A percentile compares a stretch with the other conserved stretches of the same genome.
These are phyloP conservation scores for Uropsilus gracilis DNA, from an alignment of 2,113 vertebrate species.

Conservation along the genomic window DNA sequence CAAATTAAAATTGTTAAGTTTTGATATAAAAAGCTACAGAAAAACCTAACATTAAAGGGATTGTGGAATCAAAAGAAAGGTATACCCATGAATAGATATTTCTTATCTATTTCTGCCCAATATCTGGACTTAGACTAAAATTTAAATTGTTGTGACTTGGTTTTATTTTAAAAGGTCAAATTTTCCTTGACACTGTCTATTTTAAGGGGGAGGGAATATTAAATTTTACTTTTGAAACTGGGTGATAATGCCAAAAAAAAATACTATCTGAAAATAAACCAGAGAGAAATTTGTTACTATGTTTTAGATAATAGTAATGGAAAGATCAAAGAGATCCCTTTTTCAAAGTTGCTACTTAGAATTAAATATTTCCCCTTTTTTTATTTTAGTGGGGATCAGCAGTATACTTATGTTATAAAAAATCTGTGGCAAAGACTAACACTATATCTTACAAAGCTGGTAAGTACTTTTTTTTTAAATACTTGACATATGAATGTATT, in stretches of 20 bases:
- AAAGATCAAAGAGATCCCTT: background rate
- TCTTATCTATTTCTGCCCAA: constrained; percentile 33
- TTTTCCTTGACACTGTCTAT: constrained; percentile 17
- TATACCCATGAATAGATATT: background rate
- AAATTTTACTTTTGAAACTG: constrained; percentile 45
- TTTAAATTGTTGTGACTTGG: constrained; percentile 26
- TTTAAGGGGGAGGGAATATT: background rate
- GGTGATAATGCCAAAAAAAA: background rate
- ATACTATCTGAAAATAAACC: constrained; percentile 31
- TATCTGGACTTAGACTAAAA: constrained; percentile 43
- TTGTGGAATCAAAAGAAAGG: constrained; percentile 13
- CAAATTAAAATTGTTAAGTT: constrained; percentile 9
- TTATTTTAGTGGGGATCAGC: constrained; percentile 96
- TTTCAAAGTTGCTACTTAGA: constrained; percentile 15
- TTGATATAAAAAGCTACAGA: background rate
- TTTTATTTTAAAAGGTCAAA: constrained; percentile 43
- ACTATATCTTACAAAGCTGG: constrained; percentile 98
- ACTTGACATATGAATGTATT: constrained; percentile 18
- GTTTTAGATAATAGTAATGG: background rate
- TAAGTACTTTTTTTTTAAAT: constrained; percentile 82
- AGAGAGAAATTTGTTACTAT: background rate
- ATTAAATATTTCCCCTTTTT: constrained; percentile 45
- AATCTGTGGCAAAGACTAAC: constrained; percentile 98
- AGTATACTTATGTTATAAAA: constrained; percentile 98
- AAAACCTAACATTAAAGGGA: background rate